A percentile compares a stretch with the other conserved stretches of the same genome.
phyloP scores from a whole-genome alignment of 1,140 invertebrate species.

The Hyles vespertilio region DNA sequence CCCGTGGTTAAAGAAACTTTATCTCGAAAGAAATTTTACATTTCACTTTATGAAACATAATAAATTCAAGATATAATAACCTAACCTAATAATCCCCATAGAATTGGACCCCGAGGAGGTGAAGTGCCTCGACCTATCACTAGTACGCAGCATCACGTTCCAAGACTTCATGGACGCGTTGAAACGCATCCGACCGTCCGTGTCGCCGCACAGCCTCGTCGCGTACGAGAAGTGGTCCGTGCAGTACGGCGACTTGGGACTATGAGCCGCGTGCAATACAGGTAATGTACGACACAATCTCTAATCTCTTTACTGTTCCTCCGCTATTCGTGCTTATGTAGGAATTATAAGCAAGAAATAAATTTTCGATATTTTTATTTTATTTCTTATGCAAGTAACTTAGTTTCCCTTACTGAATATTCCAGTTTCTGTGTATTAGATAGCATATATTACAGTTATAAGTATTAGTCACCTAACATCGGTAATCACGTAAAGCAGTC shows the following conservation, averaged over 20 bases:
- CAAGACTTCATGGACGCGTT: constrained; percentile 94
- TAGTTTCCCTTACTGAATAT: too few relatives aligned
- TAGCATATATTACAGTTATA: too few relatives aligned
- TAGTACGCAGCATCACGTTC: constrained; percentile 90
- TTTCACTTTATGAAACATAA: not conserved
- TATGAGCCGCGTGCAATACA: constrained; percentile 68
- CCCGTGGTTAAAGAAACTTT: too few relatives aligned
- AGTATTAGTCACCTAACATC: too few relatives aligned
- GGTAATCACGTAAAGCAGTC: too few relatives aligned
- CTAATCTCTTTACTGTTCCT: too few relatives aligned
- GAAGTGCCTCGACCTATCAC: constrained; percentile 86
- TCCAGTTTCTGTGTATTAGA: too few relatives aligned
- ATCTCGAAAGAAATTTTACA: too few relatives aligned
- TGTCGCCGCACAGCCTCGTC: constrained; percentile 89
- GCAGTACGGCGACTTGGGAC: constrained; percentile 91
- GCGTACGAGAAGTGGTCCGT: constrained; percentile 96
- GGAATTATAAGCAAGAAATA: too few relatives aligned
- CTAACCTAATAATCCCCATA: constrained; percentile 41
- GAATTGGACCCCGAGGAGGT: constrained; percentile 92
- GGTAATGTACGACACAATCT: constrained; percentile 15
- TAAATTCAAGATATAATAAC: not conserved
- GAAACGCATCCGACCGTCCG: constrained; percentile 92
- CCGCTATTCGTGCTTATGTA: too few relatives aligned
- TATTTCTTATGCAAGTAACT: too few relatives aligned
- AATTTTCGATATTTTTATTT: too few relatives aligned